Percentiles rank a stretch among this genome's conserved stretches.
These are phyloP conservation scores for Panurus biarmicus DNA, from an alignment of 2,113 vertebrate genomes.

Conservation along the genomic window DNA sequence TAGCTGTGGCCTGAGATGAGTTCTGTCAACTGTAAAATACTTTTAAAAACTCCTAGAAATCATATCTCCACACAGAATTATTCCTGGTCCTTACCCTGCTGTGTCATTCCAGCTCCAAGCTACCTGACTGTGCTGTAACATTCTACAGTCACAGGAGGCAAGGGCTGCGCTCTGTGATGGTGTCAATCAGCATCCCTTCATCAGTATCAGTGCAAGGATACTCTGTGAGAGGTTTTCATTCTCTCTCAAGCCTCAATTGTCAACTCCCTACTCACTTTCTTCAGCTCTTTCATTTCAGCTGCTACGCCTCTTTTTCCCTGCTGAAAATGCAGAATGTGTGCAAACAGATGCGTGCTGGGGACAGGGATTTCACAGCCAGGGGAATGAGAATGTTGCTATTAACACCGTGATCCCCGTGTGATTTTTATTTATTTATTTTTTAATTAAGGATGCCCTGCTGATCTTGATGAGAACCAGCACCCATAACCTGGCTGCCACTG, in stretches of 20 bases:
- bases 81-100: neutral
- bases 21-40: neutral
- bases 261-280: neutral
- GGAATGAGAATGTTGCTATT: neutral
- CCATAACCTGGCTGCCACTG: neutral
- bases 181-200: neutral
- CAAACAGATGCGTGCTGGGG: neutral
- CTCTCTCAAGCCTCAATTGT: neutral
- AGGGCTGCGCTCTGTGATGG: neutral
- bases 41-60: neutral
- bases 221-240: neutral
- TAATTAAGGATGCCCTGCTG: neutral
- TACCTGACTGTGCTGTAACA: neutral
- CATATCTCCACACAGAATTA: neutral
- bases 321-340: neutral
- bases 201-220: neutral
- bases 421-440: neutral
- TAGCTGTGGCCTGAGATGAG: neutral
- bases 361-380: neutral
- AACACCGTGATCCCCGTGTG: neutral
- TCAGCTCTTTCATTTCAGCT: neutral
- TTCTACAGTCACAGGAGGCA: neutral
- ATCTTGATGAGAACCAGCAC: neutral
- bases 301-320: neutral
- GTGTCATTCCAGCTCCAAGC: neutral